phyloP scores from a whole-genome alignment of 2,113 vertebrate genomes.

The Perca schrenkii region DNA sequence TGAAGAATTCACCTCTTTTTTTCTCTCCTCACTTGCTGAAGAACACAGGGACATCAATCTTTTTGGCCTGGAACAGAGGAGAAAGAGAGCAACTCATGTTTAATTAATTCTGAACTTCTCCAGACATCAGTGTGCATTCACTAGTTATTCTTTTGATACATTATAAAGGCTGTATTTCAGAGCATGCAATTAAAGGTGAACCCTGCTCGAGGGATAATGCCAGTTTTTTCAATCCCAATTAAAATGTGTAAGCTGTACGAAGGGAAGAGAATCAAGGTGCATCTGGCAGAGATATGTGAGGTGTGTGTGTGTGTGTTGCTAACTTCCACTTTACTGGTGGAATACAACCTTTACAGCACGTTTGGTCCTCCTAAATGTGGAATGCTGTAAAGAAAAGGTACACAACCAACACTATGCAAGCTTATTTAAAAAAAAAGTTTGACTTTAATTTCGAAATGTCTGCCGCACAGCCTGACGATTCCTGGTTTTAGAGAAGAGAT shows the following conservation, averaged over 20 bases:
- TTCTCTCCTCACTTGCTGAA: constrained; percentile 2
- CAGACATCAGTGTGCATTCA: constrained; percentile 43
- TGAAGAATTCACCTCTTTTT: constrained; percentile 10
- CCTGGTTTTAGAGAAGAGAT: neutral
- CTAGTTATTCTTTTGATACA: constrained; percentile 72
- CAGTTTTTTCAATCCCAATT: constrained; percentile 60
- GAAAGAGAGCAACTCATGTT: constrained; percentile 54
- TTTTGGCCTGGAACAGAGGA: constrained; percentile 19
- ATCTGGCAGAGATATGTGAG: constrained; percentile 21
- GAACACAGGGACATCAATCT: constrained; percentile 61
- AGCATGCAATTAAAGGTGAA: constrained; percentile 68
- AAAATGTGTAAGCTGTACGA: constrained; percentile 47
- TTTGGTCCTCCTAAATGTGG: neutral
- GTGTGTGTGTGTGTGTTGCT: neutral
- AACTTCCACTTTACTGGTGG: neutral
- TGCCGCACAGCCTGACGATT: no score
- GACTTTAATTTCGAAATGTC: neutral
- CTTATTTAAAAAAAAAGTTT: neutral
- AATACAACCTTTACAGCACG: neutral
- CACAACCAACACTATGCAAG: neutral
- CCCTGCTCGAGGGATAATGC: constrained; percentile 39
- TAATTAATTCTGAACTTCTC: constrained; percentile 57
- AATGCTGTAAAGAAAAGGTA: neutral
- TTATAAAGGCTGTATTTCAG: constrained; percentile 65
- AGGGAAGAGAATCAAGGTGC: constrained; percentile 25